These are phyloP conservation scores for Alsophila aescularia DNA, from an alignment of 2,888 invertebrate genomes.

Conservation along the genomic window DNA sequence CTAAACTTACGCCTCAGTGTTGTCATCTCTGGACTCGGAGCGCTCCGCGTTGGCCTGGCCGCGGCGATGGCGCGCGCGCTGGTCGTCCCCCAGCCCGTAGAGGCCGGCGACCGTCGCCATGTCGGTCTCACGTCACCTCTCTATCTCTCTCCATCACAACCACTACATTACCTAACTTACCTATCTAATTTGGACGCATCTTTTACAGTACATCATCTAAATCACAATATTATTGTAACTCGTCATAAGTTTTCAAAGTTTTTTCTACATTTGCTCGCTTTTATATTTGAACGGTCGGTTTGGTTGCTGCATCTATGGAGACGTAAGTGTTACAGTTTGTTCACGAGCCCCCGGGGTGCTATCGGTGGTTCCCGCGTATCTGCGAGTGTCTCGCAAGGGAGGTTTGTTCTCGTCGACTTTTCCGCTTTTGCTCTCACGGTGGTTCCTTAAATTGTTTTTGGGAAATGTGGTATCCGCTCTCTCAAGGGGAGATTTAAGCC, in stretches of 20 bases:
- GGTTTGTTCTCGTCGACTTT: conserved; percentile 15
- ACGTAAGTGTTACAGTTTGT: background rate
- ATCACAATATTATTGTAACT: conserved; percentile 81
- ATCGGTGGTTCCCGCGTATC: conserved; percentile 25
- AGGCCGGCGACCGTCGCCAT: conserved; percentile 93
- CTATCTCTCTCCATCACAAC: conserved; percentile 47
- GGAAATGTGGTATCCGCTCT: background rate
- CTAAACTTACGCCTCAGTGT: conserved; percentile 84
- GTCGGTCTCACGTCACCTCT: conserved; percentile 48
- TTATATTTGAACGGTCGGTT: conserved; percentile 13
- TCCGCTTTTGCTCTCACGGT: background rate
- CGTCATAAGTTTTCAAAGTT: conserved; percentile 63
- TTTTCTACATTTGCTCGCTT: conserved; percentile 34
- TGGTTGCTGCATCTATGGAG: conserved; percentile 24
- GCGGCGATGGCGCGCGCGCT: conserved; percentile 81
- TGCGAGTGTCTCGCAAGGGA: conserved; percentile 7
- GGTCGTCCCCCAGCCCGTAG: conserved; percentile 91
- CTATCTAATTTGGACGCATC: conserved; percentile 77
- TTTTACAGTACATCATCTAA: conserved; percentile 64
- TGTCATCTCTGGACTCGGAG: conserved; percentile 86
- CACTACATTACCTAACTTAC: conserved; percentile 49
- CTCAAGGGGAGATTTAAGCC: conserved; percentile 3
- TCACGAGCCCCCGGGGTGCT: conserved; percentile 3
- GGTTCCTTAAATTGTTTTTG: conserved; percentile 14
- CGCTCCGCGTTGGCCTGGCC: conserved; percentile 87